Evolutionary conservation across 1,140 invertebrate species (phyloP).

Genomic region (Drosophila sturtevanti): DNA sequence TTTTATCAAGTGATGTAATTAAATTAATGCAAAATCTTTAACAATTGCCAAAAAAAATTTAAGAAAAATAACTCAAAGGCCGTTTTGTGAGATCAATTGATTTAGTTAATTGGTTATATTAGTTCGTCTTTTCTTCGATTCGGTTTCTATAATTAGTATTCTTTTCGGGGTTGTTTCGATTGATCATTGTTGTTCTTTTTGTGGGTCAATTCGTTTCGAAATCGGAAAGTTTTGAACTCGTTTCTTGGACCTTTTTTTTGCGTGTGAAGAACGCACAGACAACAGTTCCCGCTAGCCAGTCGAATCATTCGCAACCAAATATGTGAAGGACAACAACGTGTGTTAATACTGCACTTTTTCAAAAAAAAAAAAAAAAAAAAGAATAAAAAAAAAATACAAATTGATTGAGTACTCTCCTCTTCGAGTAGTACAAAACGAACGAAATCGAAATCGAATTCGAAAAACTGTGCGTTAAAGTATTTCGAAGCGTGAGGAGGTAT

Average conservation of each 20-base stretch:
- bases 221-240: slow-evolving; percentile 73
- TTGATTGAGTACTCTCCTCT: background rate
- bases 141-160: background rate
- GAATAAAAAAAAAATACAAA: background rate
- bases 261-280: background rate
- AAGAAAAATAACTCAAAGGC: slow-evolving; percentile 45
- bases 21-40: slow-evolving; percentile 30
- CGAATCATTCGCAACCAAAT: slow-evolving; percentile 74
- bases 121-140: slow-evolving; percentile 13
- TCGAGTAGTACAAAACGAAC: background rate
- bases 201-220: slow-evolving; percentile 75
- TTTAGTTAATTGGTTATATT: background rate
- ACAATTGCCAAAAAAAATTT: slow-evolving; percentile 53
- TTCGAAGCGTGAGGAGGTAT: slow-evolving; percentile 77
- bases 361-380: slow-evolving; percentile 3
- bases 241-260: slow-evolving; percentile 40
- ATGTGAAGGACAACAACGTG: slow-evolving; percentile 79
- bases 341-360: slow-evolving; percentile 41
- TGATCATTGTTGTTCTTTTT: slow-evolving; percentile 55
- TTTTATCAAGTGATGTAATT: slow-evolving; percentile 66
- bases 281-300: slow-evolving; percentile 59
- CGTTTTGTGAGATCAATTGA: slow-evolving; percentile 29
- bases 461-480: slow-evolving; percentile 70
- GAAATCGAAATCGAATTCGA: slow-evolving; percentile 7
- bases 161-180: slow-evolving; percentile 11